Conservation (phyloP, 2,113 vertebrate species). For the Regulus satrapa region DNA sequence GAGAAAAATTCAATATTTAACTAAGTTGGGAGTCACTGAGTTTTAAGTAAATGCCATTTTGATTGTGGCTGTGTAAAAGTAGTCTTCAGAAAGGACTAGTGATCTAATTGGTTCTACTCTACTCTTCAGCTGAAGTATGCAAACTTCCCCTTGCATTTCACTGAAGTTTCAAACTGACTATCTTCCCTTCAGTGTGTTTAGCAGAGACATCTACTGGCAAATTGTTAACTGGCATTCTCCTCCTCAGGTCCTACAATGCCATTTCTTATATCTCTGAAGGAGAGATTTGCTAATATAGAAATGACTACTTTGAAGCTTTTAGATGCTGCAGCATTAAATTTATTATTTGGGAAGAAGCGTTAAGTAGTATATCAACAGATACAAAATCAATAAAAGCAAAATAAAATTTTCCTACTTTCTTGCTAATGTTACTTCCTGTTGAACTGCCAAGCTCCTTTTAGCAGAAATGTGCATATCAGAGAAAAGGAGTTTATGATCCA, state of each 20-base stretch:
- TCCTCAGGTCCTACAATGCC: neutral
- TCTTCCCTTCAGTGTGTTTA: neutral
- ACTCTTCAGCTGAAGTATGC: neutral
- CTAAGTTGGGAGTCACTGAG: neutral
- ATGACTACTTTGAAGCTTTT: neutral
- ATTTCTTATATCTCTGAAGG: neutral
- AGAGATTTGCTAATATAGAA: neutral
- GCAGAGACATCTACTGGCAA: slow-evolving; percentile 58
- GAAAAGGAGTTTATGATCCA: neutral
- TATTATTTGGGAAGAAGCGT: neutral
- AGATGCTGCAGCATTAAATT: neutral
- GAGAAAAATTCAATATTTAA: neutral
- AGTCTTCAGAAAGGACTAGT: neutral
- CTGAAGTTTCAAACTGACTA: neutral
- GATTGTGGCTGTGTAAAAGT: neutral
- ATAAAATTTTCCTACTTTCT: neutral
- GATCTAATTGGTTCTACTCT: neutral
- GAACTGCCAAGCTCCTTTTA: neutral
- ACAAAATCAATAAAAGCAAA: neutral
- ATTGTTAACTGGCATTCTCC: neutral
- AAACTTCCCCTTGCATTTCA: neutral
- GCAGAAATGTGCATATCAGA: neutral
- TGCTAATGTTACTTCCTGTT: neutral
- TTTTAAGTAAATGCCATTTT: neutral
- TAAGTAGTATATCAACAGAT: neutral